phyloP scores from a whole-genome alignment of 2,888 invertebrate species.

The Stenodera caucasica region DNA sequence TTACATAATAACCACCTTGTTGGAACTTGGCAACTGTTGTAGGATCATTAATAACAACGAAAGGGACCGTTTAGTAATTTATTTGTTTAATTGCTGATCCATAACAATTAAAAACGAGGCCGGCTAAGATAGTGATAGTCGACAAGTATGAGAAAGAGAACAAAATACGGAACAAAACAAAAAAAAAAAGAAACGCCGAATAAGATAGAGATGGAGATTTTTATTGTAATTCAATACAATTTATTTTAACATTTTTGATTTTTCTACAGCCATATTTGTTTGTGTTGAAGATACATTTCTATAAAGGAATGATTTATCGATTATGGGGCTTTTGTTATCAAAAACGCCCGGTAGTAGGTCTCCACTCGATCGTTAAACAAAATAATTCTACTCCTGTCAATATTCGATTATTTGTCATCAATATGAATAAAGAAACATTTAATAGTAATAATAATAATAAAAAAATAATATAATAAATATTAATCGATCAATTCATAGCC shows the following conservation, averaged over 20 bases:
- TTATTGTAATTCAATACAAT: not conserved
- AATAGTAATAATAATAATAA: not conserved
- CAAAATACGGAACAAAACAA: too few relatives aligned
- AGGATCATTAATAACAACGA: constrained; percentile 56
- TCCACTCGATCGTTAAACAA: not conserved
- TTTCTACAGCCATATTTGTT: not conserved
- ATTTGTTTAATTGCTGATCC: constrained; percentile 59
- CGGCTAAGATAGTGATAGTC: constrained; percentile 19
- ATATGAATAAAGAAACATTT: not conserved
- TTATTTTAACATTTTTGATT: not conserved
- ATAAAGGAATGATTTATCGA: not conserved
- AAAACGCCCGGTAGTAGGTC: not conserved
- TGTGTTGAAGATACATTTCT: not conserved
- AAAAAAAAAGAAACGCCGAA: not conserved
- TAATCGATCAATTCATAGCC: not conserved
- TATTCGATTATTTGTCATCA: not conserved
- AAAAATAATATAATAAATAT: not conserved
- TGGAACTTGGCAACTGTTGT: constrained; percentile 54
- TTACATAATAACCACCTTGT: constrained; percentile 59
- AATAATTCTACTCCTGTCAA: not conserved
- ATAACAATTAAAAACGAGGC: constrained; percentile 54
- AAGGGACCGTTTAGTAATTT: constrained; percentile 57
- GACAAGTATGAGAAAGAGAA: too few relatives aligned
- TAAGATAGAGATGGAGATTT: not conserved
- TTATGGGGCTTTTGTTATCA: not conserved